Base-by-base conservation (phyloP, 2,797 vertebrate species). In the Intellagama lesueurii region DNA sequence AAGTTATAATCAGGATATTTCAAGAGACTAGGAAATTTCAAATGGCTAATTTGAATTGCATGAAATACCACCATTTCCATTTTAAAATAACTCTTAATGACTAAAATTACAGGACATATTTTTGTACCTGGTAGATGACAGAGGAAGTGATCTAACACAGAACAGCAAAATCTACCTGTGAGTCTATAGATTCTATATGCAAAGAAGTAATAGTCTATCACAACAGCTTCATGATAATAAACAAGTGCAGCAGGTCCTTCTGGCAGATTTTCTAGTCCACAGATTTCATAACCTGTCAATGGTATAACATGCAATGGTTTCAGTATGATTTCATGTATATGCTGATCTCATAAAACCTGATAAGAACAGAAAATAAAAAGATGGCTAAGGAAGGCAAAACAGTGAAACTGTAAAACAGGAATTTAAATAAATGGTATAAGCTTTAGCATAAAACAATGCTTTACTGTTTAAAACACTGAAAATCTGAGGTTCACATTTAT, bases 181-280 rank as follows among this genome's bases (percentile, higher is more conserved):
- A 97, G 98, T 85, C 12, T 47, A 98, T 96, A 92, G 98, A 98
- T 35, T 98, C 96, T 70, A 92, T 97, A 70, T 98, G 97, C 94
- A 98, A 96, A 94, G 98, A 98, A 95, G 98, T 98, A 92, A 98
- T 98, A 96, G 98, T 98, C 98, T 9, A 98, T 97, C 16, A 98
- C 98, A 95, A 98, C 7, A 16, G 70, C 98, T 93, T 98, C 98
- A 35, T 98, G 98, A 92, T 98, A 98, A 94, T 98, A 99, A 98
- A 94, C 98, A 99, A 99, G 98, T 87, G 98, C 96, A 19, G 98
- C 98, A 81, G 98, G 96, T 80, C 98, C 98, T 90, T 96, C 96
- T 0, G 98, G 98, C 91, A 99, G 97, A 95, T 99, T 98, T 93
- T 98, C 98, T 96, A 98, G 96, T 1, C 98, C 98, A 49, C 98